Evolutionary conservation across 2,888 invertebrate species (phyloP).

Genomic region (Macrophya alboannulata): DNA sequence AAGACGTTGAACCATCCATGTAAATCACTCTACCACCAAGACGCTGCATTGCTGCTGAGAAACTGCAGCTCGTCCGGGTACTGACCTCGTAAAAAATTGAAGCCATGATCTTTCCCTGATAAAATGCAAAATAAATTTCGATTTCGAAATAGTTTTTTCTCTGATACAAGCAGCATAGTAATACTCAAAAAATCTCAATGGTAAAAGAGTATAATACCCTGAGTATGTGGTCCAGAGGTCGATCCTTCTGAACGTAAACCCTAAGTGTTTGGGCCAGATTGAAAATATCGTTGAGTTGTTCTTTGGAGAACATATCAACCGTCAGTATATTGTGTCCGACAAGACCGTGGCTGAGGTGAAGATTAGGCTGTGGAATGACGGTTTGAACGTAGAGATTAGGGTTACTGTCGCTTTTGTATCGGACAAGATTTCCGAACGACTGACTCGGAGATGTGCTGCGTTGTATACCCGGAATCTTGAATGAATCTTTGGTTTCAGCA

Average conservation of each 20-base stretch:
- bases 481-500: constrained; percentile 66
- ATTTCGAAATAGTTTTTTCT: constrained; percentile 8
- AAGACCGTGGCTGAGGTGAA: constrained; percentile 80
- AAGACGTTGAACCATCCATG: constrained; percentile 95
- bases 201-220: constrained; percentile 79
- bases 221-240: constrained; percentile 92
- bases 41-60: constrained; percentile 97
- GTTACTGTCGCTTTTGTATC: constrained; percentile 76
- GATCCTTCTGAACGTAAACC: constrained; percentile 91
- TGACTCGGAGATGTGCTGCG: constrained; percentile 72
- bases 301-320: constrained; percentile 93
- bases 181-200: not conserved
- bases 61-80: constrained; percentile 97
- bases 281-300: constrained; percentile 95
- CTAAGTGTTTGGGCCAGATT: constrained; percentile 95
- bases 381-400: constrained; percentile 71
- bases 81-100: constrained; percentile 99
- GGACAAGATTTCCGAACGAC: constrained; percentile 67
- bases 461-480: constrained; percentile 70
- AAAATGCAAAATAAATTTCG: constrained; percentile 15
- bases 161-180: not conserved
- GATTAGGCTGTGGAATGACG: constrained; percentile 62
- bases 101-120: constrained; percentile 95
- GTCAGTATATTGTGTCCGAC: constrained; percentile 91
- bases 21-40: constrained; percentile 96